Conservation (phyloP, 2,888 invertebrate genomes). For the Watsonalla cultraria region DNA sequence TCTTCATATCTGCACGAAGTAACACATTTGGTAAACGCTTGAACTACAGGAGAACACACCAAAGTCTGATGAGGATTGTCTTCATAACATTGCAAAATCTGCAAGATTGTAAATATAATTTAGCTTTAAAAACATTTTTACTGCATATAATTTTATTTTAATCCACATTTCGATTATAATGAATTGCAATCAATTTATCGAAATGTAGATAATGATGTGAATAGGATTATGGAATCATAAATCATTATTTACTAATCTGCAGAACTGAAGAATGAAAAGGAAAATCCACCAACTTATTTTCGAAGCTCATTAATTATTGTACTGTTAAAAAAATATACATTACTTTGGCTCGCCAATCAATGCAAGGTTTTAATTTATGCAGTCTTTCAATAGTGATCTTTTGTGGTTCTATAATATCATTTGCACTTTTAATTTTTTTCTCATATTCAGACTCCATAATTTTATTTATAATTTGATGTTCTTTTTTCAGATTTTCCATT, state of each 20-base stretch:
- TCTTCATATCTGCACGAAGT: conserved; percentile 48
- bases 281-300: no score
- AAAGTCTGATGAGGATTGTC: conserved; percentile 62
- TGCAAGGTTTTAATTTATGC: conserved; percentile 58
- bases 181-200: no score
- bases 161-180: no score
- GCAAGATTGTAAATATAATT: conserved; percentile 19
- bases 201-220: no score
- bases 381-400: conserved; percentile 46
- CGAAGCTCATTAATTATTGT: background rate
- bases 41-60: conserved; percentile 55
- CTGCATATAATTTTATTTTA: no score
- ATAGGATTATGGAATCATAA: no score
- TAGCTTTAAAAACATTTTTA: background rate
- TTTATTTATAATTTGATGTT: conserved; percentile 62
- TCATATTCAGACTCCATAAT: conserved; percentile 64
- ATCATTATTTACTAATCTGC: background rate
- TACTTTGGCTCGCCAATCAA: conserved; percentile 61
- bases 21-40: conserved; percentile 61
- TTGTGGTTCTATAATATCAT: conserved; percentile 38
- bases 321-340: background rate
- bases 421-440: conserved; percentile 50
- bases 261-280: background rate
- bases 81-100: conserved; percentile 69
- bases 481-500: conserved; percentile 59